These are phyloP conservation scores for Campylomormyrus tamandua DNA, from an alignment of 2,113 vertebrate genomes.

Conservation along the genomic window DNA sequence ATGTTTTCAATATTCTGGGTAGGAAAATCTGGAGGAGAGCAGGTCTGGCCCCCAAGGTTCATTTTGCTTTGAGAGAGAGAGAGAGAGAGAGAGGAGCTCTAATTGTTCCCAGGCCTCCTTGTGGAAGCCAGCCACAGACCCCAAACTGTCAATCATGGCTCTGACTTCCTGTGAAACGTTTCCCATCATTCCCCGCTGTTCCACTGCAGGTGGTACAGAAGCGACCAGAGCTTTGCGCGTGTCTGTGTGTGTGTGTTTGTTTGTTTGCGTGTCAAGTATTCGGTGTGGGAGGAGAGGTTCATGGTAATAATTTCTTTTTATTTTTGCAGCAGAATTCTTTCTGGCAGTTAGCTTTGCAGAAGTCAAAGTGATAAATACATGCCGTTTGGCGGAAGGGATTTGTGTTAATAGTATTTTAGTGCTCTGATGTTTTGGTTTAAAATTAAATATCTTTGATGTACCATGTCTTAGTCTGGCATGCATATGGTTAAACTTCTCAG, in stretches of 20 bases:
- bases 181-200: constrained; percentile 29
- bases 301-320: constrained; percentile 20
- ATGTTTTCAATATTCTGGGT: background rate
- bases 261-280: background rate
- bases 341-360: constrained; percentile 8
- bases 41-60: constrained; percentile 2
- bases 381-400: background rate
- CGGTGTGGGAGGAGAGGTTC: constrained; percentile 17
- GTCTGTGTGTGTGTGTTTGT: constrained; percentile 7
- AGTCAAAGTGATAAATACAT: constrained; percentile 1
- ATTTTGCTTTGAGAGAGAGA: constrained; percentile 14
- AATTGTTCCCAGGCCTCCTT: constrained; percentile 28
- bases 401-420: background rate
- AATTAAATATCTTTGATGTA: background rate
- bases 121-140: constrained; percentile 33
- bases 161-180: constrained; percentile 30
- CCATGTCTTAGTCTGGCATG: background rate
- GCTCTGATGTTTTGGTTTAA: background rate
- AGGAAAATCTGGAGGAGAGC: background rate
- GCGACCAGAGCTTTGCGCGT: constrained; percentile 13
- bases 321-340: constrained; percentile 17
- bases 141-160: constrained; percentile 35
- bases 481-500: background rate
- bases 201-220: constrained; percentile 24
- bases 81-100: constrained; percentile 21